Base-by-base conservation (phyloP, 30 jellyfish, hydroid and myxozoan species). In the Calvadosia cruxmelitensis region DNA sequence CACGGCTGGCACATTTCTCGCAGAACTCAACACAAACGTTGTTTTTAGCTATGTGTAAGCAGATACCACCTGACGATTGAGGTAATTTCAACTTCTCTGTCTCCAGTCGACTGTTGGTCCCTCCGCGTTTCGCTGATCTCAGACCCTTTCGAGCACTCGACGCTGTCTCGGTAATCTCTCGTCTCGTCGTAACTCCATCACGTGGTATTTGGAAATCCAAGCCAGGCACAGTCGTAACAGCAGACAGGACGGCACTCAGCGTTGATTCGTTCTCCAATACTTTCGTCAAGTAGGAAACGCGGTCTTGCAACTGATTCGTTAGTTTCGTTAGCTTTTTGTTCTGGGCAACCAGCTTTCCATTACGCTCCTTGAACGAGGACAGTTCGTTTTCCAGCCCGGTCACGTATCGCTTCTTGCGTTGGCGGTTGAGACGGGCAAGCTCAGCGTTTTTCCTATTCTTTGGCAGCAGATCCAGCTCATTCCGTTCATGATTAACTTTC, bases 41-140 rank as follows among this genome's bases (percentile, higher is more conserved):
- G 57, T 42, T 42, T 42, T 42, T 42, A 20, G 57, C 57, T 5
- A 42, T 20, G 57, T 42, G 57, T 20, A 42, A 42, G 57, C 57
- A 42, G 57, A 42, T 42, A 42, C 57, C 57, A 42, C 57, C 57
- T 42, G 57, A 42, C 20, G 57, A 5, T n/a, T n/a, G n/a, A n/a
- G n/a, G n/a, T n/a, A n/a, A n/a, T n/a, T n/a, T n/a, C n/a, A n/a
- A n/a, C 57, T 42, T 42, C 15, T 10, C 57, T 42, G 57, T 42
- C 15, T 42, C 20, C 20, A 10, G 15, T 42, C 15, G 10, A 42
- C 15, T 20, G 20, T 42, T 42, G 10, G 10, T 20, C 15, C 20
- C 57, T 42, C 15, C 10, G 20, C 10, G 20, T 10, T 5, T 42
- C 10, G 20, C 57, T 5, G 10, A 10, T 10, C 20, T 20, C 57